Evolutionary conservation across 2,113 vertebrate genomes (phyloP), one percentile per base, ranked within the genome.

Genomic region (Muntiacus reevesi): DNA sequence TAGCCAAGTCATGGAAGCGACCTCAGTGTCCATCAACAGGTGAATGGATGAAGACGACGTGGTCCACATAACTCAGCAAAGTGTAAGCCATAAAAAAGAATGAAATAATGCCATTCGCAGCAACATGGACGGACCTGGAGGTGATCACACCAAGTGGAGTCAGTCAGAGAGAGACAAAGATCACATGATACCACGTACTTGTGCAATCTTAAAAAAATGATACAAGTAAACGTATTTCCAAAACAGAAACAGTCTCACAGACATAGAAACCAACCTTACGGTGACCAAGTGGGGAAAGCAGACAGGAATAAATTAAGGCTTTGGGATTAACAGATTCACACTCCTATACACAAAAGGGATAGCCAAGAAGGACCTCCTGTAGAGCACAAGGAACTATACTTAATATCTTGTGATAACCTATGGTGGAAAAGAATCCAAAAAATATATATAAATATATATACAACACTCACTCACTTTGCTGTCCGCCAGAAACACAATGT

Each of bases 281-380:
- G 78, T 33, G 33, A 33, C 16, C 45, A 6, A 52, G 30, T 0
- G 1, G 28, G 47, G 16, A 81, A 50, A 52, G 47, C 16, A 1
- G 17, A 17, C 45, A 81, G 78, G 28, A 30, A 52, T 33, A 52
- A 81, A 52, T 19, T 7, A 81, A 52, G 30, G 7, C 16, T 19
- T 52, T 33, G 47, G 28, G 47, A 33, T 12, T 7, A 52, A 33
- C 28, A 52, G 78, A 81, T 33, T 12, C 28, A 81, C 47, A 81
- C 28, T 1, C 2, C 47, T 7, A 9, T 16, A 19, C 33, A 52
- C 17, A 33, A 6, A 81, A 12, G 16, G 2, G 10, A 47, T 2
- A 33, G 11, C 28, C 47, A 12, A 21, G 28, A 1, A 81, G 45
- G 16, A 3, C 78, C 78, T 50, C 30, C 28, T 81, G 28, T 21